Percentiles rank a stretch among this genome's conserved stretches.
These are phyloP conservation scores for Agrenia bidenticulata DNA, from an alignment of 2,888 invertebrate genomes.

Conservation along the genomic window DNA sequence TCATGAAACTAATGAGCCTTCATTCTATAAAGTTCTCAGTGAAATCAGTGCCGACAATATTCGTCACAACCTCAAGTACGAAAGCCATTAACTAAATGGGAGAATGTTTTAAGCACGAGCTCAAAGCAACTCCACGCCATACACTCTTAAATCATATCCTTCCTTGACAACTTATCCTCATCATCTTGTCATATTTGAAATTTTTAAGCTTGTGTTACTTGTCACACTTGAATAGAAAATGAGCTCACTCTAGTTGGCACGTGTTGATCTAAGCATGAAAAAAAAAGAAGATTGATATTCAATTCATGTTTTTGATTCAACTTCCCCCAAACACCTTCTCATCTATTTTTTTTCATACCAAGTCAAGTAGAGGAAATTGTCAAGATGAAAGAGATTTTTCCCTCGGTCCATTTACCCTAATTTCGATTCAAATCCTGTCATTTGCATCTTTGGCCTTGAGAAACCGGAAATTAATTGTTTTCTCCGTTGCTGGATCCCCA, in stretches of 20 bases:
- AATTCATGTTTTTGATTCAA: too few relatives aligned
- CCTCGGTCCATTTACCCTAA: not conserved
- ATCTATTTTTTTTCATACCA: too few relatives aligned
- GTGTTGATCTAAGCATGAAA: not conserved
- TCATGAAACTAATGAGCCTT: conserved; percentile 50
- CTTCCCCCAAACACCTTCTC: too few relatives aligned
- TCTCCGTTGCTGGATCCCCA: not conserved
- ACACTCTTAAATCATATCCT: too few relatives aligned
- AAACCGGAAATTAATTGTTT: conserved; percentile 40
- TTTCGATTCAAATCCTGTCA: not conserved
- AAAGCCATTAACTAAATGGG: not conserved
- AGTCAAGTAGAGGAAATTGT: too few relatives aligned
- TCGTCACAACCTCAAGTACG: conserved; percentile 51
- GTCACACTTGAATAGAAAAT: not conserved
- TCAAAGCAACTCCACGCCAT: too few relatives aligned
- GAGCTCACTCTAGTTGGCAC: not conserved
- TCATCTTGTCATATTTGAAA: too few relatives aligned
- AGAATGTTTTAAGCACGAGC: too few relatives aligned
- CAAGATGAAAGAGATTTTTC: not conserved
- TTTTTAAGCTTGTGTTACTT: too few relatives aligned
- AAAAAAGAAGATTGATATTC: not conserved
- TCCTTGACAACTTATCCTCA: too few relatives aligned
- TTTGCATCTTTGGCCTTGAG: conserved; percentile 4
- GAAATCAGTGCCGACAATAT: conserved; percentile 51
- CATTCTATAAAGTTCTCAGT: conserved; percentile 48